Conservation (phyloP, 2,113 vertebrate species). For the Vireo altiloquus region DNA sequence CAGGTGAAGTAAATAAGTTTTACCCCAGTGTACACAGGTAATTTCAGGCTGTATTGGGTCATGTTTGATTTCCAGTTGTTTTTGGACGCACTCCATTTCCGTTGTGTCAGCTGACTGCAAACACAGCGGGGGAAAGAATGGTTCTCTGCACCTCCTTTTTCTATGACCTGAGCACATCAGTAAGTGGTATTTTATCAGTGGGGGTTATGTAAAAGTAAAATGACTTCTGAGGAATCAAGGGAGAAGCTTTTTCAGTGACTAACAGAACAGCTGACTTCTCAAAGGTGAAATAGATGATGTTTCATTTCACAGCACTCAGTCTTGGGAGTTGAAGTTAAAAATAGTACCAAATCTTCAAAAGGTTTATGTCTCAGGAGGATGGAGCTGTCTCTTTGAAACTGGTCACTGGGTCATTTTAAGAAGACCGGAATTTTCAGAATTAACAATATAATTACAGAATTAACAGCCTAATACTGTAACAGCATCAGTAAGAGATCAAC, state of each 20-base stretch:
- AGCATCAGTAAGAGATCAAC: not conserved
- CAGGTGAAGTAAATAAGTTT: not conserved
- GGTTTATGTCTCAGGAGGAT: not conserved
- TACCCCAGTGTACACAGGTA: not conserved
- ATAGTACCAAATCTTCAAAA: not conserved
- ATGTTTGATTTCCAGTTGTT: not conserved
- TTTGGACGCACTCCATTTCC: not conserved
- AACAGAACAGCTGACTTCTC: not conserved
- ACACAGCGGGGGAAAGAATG: not conserved
- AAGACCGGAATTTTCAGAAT: not conserved
- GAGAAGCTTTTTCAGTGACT: not conserved
- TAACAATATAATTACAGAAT: not conserved
- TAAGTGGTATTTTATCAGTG: not conserved
- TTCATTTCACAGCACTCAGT: not conserved
- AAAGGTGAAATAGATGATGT: not conserved
- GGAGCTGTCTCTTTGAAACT: not conserved
- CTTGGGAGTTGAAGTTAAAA: not conserved
- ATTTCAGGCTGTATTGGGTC: not conserved
- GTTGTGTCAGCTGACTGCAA: not conserved
- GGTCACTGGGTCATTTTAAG: not conserved
- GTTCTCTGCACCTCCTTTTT: not conserved
- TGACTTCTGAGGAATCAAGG: not conserved
- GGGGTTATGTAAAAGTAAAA: not conserved
- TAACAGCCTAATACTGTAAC: not conserved
- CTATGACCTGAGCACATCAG: not conserved